Evolutionary conservation across 2,888 invertebrate species (phyloP).

Genomic region (Ceramica pisi): DNA sequence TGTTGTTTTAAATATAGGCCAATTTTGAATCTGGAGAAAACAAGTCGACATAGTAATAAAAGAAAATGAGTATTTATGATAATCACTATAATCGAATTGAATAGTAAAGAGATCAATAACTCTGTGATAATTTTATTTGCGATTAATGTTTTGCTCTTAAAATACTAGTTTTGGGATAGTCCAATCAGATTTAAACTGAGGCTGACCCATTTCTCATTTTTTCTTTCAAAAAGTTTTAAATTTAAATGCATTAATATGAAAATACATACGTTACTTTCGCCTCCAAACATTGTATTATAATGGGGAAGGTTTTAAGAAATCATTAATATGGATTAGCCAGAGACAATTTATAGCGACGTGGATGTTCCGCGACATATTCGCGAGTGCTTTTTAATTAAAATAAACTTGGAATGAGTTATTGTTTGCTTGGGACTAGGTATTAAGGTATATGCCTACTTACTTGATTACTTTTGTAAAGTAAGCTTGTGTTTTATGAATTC

Average conservation of each 20-base stretch:
- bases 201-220: not conserved
- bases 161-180: not conserved
- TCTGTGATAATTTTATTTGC: not conserved
- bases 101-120: not conserved
- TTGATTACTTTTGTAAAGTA: not conserved
- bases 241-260: conserved; percentile 20
- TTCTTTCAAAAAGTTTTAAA: not conserved
- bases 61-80: not conserved
- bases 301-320: conserved; percentile 70
- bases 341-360: conserved; percentile 68
- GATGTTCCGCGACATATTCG: conserved; percentile 69
- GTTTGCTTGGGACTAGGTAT: conserved; percentile 47
- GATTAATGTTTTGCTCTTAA: not conserved
- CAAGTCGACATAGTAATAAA: not conserved
- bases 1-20: conserved; percentile 27
- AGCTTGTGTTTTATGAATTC: not conserved
- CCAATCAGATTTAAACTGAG: not conserved
- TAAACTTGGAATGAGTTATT: conserved; percentile 68
- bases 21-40: conserved; percentile 10
- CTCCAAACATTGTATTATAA: conserved; percentile 32
- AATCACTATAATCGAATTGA: not conserved
- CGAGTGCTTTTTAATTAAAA: conserved; percentile 72
- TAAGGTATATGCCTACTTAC: not conserved
- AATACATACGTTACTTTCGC: conserved; percentile 8
- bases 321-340: conserved; percentile 80